phyloP scores from a whole-genome alignment of 2,888 invertebrate genomes.

The Zhengitettix transpicula region DNA sequence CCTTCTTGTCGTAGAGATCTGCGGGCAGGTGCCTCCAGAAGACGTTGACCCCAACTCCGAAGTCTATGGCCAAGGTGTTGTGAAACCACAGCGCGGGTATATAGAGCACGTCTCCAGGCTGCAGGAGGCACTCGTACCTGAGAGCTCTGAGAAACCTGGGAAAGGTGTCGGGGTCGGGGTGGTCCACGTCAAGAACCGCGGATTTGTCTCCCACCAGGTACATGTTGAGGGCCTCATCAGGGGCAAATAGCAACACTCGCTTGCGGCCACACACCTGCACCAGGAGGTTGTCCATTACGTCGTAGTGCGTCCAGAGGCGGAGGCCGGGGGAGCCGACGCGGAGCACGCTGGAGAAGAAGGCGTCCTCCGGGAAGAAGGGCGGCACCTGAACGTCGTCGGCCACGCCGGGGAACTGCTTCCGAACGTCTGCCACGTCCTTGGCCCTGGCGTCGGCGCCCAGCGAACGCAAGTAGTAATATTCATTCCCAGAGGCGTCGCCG shows the following conservation, averaged over 20 bases:
- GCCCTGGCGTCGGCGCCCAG: slow-evolving; percentile 30
- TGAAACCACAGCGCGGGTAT: slow-evolving; percentile 42
- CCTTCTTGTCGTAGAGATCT: slow-evolving; percentile 30
- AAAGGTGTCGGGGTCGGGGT: slow-evolving; percentile 26
- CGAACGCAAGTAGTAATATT: slow-evolving; percentile 23
- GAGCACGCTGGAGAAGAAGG: slow-evolving; percentile 34
- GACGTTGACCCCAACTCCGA: slow-evolving; percentile 33
- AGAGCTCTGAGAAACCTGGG: slow-evolving; percentile 27
- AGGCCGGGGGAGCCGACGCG: slow-evolving; percentile 30
- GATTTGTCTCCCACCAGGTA: slow-evolving; percentile 37
- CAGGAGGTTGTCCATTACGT: slow-evolving; percentile 36
- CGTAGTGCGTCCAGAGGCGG: slow-evolving; percentile 38
- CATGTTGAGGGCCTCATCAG: slow-evolving; percentile 28
- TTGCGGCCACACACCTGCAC: slow-evolving; percentile 31
- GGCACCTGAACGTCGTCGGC: slow-evolving; percentile 28
- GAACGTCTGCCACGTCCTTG: slow-evolving; percentile 30
- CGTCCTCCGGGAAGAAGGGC: slow-evolving; percentile 22
- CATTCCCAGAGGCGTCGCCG: slow-evolving; percentile 19
- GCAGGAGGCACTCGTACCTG: slow-evolving; percentile 24
- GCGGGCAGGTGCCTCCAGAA: slow-evolving; percentile 32
- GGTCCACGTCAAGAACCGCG: slow-evolving; percentile 29
- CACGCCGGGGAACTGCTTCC: slow-evolving; percentile 28
- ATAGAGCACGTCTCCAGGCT: slow-evolving; percentile 32
- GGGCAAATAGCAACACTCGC: slow-evolving; percentile 29
- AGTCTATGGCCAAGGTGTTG: slow-evolving; percentile 30